Evolutionary conservation across 1,140 invertebrate genomes (phyloP), one percentile per base, ranked within the genome.

Genomic region (Drosophila ohnishii): DNA sequence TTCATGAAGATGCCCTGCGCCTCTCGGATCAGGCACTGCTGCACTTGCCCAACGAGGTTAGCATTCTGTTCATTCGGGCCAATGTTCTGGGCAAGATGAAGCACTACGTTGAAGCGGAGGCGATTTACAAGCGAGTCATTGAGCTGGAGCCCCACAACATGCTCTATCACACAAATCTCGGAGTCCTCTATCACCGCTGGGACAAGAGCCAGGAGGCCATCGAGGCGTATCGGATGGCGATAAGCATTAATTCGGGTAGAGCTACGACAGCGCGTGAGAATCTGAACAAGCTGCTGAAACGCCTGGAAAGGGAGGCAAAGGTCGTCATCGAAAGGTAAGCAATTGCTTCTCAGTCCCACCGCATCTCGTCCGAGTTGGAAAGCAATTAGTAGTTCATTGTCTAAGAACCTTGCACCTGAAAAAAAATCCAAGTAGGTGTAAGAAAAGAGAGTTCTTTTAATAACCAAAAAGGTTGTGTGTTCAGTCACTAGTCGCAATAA

Each of bases 111-210:
- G 93, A 96, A 70, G 97, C 97, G 1, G 97, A 99, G 92, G 89
- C 93, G 22, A 94, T 97, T 88, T 98, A 98, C 90, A 92, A 95
- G 50, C 93, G 93, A 66, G 96, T 97, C 4, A 95, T 98, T 45
- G 91, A 93, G 53, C 90, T 95, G 9, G 95, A 95, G 83, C 93
- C 93, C n/a, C 91, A 92, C 14, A 94, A 95, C 88, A 93, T 95
- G 16, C 93, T 96, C 10, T 97, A 96, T 92, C 95, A 95, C 88
- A 94, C 95, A 5, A 98, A 99, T 93, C 93, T 99, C 78, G 90
- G 97, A 70, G 97, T 99, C 30, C 92, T 99, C 1, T 99, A 98
- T 92, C 98, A 99, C 92, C 94, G 97, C 39, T 98, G 97, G 97
- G 95, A 96, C 56, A 97, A 96, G 93, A 93, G 94, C 71, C 91